These are phyloP conservation scores for Drosophila neotestacea DNA, from an alignment of 2,888 invertebrate species.

Conservation along the genomic window DNA sequence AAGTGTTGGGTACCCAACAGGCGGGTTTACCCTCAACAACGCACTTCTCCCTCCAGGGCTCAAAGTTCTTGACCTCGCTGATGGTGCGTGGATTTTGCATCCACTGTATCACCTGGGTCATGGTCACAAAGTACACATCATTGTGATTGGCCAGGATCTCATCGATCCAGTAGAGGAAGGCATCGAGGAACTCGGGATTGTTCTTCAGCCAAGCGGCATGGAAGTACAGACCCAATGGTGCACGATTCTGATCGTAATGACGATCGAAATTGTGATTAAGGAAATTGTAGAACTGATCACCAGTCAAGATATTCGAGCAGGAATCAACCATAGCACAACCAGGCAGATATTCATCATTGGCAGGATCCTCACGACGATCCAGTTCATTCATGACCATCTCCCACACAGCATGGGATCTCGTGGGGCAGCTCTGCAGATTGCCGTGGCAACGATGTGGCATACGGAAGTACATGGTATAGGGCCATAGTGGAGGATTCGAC, in stretches of 20 bases:
- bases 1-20: constrained; percentile 95
- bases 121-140: constrained; percentile 97
- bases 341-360: constrained; percentile 94
- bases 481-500: constrained; percentile 97
- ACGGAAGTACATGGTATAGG: constrained; percentile 98
- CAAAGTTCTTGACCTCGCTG: constrained; percentile 95
- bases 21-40: constrained; percentile 92
- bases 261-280: constrained; percentile 96
- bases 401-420: constrained; percentile 97
- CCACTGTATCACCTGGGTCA: constrained; percentile 99
- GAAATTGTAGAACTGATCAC: constrained; percentile 97
- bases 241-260: constrained; percentile 95
- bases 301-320: constrained; percentile 95
- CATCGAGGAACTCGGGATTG: constrained; percentile 96
- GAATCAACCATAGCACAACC: constrained; percentile 98
- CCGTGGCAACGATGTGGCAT: constrained; percentile 98
- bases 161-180: constrained; percentile 97
- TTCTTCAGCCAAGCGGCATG: constrained; percentile 97
- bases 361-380: constrained; percentile 95
- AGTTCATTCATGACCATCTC: constrained; percentile 98
- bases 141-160: constrained; percentile 93
- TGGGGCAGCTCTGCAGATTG: constrained; percentile 95
- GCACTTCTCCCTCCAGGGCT: constrained; percentile 97
- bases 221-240: constrained; percentile 95
- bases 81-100: constrained; percentile 95